phyloP scores from a whole-genome alignment of 2,113 vertebrate genomes.

The Peucedramus taeniatus region DNA sequence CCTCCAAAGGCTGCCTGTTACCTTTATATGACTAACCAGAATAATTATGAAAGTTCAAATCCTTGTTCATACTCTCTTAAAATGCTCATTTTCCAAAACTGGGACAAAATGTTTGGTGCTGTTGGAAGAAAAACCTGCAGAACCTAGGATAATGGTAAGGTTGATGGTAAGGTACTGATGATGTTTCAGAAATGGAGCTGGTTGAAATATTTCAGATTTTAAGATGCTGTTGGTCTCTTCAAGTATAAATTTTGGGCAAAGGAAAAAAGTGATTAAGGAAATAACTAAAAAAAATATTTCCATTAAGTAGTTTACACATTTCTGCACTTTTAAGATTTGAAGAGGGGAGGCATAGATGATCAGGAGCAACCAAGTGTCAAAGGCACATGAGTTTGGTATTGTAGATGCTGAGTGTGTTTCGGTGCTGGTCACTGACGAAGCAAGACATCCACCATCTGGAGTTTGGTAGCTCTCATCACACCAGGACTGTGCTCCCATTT shows the following conservation, averaged over 20 bases:
- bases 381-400: neutral
- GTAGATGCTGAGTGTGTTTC: neutral
- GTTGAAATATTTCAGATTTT: neutral
- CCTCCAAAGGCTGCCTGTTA: neutral
- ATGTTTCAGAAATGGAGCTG: neutral
- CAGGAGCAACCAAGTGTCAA: neutral
- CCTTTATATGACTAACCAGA: neutral
- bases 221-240: neutral
- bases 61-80: neutral
- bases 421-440: neutral
- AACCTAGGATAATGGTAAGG: neutral
- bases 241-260: neutral
- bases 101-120: neutral
- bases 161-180: neutral
- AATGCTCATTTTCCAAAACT: neutral
- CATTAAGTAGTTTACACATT: neutral
- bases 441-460: neutral
- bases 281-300: neutral
- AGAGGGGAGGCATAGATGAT: neutral
- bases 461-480: neutral
- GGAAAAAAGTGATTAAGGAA: neutral
- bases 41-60: neutral
- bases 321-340: neutral
- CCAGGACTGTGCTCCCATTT: neutral
- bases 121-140: neutral